These are phyloP conservation scores for Periphyllus acericola DNA, from an alignment of 2,888 invertebrate species.

Conservation along the genomic window DNA sequence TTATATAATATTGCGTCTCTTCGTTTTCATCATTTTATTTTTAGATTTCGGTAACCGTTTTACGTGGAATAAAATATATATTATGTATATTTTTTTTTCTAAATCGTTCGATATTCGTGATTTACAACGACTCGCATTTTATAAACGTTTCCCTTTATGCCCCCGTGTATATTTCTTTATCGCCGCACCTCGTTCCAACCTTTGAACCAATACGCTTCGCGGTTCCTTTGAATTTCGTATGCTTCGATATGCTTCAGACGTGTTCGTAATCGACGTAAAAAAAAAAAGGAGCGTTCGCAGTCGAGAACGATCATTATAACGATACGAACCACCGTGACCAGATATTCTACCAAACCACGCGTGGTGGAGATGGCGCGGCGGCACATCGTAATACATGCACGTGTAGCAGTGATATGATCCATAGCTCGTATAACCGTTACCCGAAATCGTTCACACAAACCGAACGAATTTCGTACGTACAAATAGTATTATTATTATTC, in stretches of 20 bases:
- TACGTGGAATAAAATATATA: neutral
- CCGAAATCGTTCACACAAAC: no score
- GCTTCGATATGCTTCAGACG: neutral
- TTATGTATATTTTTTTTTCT: neutral
- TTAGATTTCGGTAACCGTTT: conserved; percentile 15
- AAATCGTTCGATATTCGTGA: conserved; percentile 27
- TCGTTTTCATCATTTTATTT: neutral
- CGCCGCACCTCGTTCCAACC: neutral
- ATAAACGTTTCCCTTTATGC: neutral
- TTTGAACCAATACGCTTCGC: neutral
- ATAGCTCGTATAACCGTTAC: no score
- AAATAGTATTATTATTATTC: no score
- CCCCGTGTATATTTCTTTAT: neutral
- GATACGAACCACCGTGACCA: neutral
- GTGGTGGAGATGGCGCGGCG: no score
- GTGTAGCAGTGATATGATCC: no score
- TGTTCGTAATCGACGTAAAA: neutral
- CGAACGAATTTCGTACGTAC: no score
- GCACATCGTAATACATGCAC: neutral
- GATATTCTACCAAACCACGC: neutral
- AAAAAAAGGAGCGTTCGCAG: neutral
- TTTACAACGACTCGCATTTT: neutral
- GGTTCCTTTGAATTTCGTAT: neutral
- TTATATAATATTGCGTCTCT: neutral
- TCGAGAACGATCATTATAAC: neutral